Conservation (phyloP, 2,113 vertebrate genomes). For the Aptenodytes patagonicus region DNA sequence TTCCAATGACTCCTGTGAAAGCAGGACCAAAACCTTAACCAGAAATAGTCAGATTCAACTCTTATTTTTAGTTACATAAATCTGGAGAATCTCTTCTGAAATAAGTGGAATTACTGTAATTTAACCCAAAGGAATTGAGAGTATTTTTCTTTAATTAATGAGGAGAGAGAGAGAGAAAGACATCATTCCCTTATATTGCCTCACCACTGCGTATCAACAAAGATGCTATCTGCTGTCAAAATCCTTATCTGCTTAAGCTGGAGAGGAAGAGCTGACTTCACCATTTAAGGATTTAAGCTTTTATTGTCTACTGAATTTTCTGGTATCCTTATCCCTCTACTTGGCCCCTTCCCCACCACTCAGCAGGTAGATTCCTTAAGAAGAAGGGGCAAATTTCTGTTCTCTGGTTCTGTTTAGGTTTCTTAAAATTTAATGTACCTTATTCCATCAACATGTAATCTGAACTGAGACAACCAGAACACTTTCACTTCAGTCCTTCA, state of each 20-base stretch:
- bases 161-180: background rate
- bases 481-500: background rate
- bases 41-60: background rate
- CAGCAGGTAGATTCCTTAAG: background rate
- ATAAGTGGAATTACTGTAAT: background rate
- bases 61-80: background rate
- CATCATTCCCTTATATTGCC: background rate
- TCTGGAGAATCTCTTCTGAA: background rate
- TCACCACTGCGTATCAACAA: background rate
- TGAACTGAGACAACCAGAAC: background rate
- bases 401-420: background rate
- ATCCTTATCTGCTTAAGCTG: constrained; percentile 55
- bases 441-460: background rate
- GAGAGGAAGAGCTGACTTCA: constrained; percentile 49
- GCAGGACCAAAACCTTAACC: background rate
- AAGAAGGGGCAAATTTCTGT: background rate
- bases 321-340: constrained; percentile 1
- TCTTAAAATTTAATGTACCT: background rate
- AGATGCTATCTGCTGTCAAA: background rate
- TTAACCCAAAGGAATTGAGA: background rate
- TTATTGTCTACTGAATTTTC: constrained; percentile 14
- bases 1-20: background rate
- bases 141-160: background rate
- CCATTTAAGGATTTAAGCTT: constrained; percentile 23
- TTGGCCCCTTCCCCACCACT: background rate